phyloP scores from a whole-genome alignment of 2,888 invertebrate species.

The Tenthredo livida region DNA sequence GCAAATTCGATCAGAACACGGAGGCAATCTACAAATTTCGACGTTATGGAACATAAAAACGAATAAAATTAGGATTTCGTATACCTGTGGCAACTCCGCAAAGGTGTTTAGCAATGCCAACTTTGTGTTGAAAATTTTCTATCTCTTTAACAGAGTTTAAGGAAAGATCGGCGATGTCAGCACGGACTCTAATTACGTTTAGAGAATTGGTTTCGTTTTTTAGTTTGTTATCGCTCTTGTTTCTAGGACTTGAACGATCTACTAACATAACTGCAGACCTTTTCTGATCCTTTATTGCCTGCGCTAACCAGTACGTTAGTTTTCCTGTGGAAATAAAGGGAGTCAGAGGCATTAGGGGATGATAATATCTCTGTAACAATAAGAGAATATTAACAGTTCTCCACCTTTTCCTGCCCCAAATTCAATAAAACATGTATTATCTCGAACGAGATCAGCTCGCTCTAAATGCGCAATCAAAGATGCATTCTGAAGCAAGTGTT shows the following conservation, averaged over 20 bases:
- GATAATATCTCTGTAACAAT: background rate
- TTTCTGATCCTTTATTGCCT: constrained; percentile 79
- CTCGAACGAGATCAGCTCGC: constrained; percentile 80
- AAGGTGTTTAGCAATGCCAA: constrained; percentile 92
- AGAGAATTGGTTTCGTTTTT: constrained; percentile 76
- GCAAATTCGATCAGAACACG: constrained; percentile 12
- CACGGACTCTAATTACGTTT: constrained; percentile 84
- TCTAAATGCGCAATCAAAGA: constrained; percentile 87
- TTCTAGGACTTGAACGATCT: constrained; percentile 90
- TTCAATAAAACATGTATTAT: constrained; percentile 88
- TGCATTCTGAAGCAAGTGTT: constrained; percentile 90
- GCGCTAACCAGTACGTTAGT: constrained; percentile 88
- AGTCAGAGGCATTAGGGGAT: background rate
- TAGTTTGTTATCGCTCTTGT: constrained; percentile 87
- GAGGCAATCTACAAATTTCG: constrained; percentile 31
- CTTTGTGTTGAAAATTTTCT: constrained; percentile 76
- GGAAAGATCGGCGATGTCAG: constrained; percentile 90
- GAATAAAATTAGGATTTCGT: constrained; percentile 38
- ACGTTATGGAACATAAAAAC: background rate
- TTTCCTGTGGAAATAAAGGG: constrained; percentile 80
- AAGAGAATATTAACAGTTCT: background rate
- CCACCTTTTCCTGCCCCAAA: constrained; percentile 94
- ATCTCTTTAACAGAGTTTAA: constrained; percentile 81
- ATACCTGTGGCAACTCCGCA: constrained; percentile 93
- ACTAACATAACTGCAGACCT: constrained; percentile 84